These are phyloP conservation scores for Siniperca obscura DNA, from an alignment of 2,797 vertebrate genomes.

Conservation along the genomic window DNA sequence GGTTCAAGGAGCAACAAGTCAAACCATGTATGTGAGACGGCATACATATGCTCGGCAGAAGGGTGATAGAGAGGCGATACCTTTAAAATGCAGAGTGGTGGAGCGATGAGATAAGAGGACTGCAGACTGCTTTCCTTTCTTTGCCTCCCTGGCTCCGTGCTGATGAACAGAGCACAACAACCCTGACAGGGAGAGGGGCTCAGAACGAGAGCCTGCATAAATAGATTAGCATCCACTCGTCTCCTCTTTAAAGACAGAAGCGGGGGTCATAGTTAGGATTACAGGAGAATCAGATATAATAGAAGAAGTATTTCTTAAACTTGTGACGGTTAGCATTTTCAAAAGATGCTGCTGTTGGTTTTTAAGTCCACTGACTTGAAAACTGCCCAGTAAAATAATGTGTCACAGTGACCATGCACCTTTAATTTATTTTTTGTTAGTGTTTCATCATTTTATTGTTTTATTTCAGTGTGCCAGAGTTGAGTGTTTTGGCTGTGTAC, in stretches of 20 bases:
- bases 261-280: constrained; percentile 5
- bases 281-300: not conserved
- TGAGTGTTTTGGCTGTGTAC: constrained; percentile 32
- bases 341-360: constrained; percentile 9
- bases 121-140: constrained; percentile 30
- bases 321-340: not conserved
- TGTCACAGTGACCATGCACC: constrained; percentile 2
- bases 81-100: constrained; percentile 39
- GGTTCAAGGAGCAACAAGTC: constrained; percentile 26
- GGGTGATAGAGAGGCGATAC: constrained; percentile 39
- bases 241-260: constrained; percentile 30
- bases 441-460: constrained; percentile 29
- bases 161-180: constrained; percentile 45
- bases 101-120: constrained; percentile 49
- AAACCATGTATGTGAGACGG: not conserved
- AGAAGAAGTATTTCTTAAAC: not conserved
- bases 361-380: not conserved
- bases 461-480: constrained; percentile 29
- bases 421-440: constrained; percentile 14
- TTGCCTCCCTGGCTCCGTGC: constrained; percentile 21
- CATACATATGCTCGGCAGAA: constrained; percentile 18
- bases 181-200: constrained; percentile 7
- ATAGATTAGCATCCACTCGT: constrained; percentile 31
- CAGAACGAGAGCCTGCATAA: constrained; percentile 15
- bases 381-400: not conserved